These are phyloP conservation scores for Drosophila putrida DNA, from an alignment of 2,888 invertebrate species.

Conservation along the genomic window DNA sequence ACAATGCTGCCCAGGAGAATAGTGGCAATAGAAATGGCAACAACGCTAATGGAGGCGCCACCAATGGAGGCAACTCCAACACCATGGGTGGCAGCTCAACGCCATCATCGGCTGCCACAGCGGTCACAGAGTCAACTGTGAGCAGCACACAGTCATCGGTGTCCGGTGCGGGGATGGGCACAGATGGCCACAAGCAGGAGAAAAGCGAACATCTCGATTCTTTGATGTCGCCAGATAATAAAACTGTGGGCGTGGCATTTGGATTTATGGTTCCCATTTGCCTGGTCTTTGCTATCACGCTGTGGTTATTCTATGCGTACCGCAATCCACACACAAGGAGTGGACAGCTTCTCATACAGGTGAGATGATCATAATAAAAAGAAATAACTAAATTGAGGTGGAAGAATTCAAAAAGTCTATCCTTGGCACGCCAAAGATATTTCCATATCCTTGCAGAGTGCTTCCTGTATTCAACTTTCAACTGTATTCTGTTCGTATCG, in stretches of 20 bases:
- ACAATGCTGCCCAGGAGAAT: conserved; percentile 78
- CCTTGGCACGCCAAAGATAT: too few relatives aligned
- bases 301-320: conserved; percentile 97
- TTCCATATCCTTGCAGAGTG: too few relatives aligned
- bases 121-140: conserved; percentile 55
- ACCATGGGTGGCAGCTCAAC: conserved; percentile 18
- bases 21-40: conserved; percentile 30
- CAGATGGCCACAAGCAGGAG: conserved; percentile 16
- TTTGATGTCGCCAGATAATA: conserved; percentile 53
- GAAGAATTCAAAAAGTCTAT: neutral
- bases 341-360: conserved; percentile 98
- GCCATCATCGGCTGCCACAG: conserved; percentile 5
- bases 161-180: neutral
- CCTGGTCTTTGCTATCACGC: conserved; percentile 88
- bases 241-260: conserved; percentile 86
- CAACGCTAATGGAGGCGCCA: conserved; percentile 24
- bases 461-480: too few relatives aligned
- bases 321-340: conserved; percentile 97
- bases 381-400: neutral
- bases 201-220: conserved; percentile 53
- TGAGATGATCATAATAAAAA: conserved; percentile 84
- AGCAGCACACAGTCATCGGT: conserved; percentile 46
- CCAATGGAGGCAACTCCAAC: conserved; percentile 11
- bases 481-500: too few relatives aligned
- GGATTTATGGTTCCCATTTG: conserved; percentile 90